These are phyloP conservation scores for Drosophila repletoides DNA, from an alignment of 1,140 invertebrate genomes.

Conservation along the genomic window DNA sequence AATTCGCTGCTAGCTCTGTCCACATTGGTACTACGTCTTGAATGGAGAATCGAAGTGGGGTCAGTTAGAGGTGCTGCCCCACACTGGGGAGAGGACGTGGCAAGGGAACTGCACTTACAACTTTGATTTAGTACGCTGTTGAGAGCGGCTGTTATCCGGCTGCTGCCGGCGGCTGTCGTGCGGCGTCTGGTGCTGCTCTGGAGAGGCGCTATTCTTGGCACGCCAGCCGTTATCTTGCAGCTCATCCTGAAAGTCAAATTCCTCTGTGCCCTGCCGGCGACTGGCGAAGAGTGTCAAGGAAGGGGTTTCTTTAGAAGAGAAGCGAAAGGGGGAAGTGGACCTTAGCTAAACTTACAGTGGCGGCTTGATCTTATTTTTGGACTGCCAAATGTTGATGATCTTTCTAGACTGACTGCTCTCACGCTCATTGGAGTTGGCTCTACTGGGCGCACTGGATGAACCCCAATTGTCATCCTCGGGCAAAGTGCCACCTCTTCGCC, in stretches of 20 bases:
- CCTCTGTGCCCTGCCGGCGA: conserved; percentile 67
- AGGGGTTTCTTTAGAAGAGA: not conserved
- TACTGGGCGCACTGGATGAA: conserved; percentile 72
- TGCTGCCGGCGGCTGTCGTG: conserved; percentile 22
- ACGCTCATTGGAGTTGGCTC: conserved; percentile 67
- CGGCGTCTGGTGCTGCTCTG: conserved; percentile 34
- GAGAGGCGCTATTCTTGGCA: conserved; percentile 42
- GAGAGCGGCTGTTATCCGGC: conserved; percentile 36
- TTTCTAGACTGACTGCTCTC: conserved; percentile 68
- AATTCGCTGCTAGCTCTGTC: conserved; percentile 63
- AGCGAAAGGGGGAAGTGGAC: no score
- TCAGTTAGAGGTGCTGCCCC: conserved; percentile 7
- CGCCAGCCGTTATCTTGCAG: conserved; percentile 61
- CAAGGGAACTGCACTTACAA: conserved; percentile 53
- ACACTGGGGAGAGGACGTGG: not conserved
- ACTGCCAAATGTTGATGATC: conserved; percentile 62
- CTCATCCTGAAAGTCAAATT: conserved; percentile 63
- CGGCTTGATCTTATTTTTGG: conserved; percentile 55
- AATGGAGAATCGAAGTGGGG: conserved; percentile 31
- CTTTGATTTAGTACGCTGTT: conserved; percentile 62
- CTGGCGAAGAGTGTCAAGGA: conserved; percentile 13
- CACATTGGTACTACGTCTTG: conserved; percentile 67
- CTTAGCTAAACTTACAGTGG: conserved; percentile 57
- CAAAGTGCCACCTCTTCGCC: conserved; percentile 45
- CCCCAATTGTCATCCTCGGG: conserved; percentile 78